These are phyloP conservation scores for Promerops cafer DNA, from an alignment of 2,113 vertebrate genomes.

Conservation along the genomic window DNA sequence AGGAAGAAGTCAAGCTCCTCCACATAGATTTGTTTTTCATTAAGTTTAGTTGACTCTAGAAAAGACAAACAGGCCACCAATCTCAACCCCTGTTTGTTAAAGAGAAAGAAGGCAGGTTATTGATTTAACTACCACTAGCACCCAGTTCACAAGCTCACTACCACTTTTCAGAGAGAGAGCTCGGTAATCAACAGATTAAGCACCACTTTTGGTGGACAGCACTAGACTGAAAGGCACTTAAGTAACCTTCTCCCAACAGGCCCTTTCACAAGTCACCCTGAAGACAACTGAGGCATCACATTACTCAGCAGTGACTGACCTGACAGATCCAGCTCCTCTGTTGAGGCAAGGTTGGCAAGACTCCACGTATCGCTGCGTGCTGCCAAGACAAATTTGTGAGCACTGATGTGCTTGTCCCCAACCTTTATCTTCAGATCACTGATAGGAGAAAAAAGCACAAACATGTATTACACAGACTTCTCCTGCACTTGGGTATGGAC, in stretches of 20 bases:
- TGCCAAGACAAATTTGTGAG: slow-evolving; percentile 96
- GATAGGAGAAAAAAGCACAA: background rate
- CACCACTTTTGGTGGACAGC: background rate
- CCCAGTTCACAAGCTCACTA: background rate
- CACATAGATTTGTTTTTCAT: slow-evolving; percentile 17
- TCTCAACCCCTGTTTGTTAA: slow-evolving; percentile 1
- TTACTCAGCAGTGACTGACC: slow-evolving; percentile 72
- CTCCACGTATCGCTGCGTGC: slow-evolving; percentile 94
- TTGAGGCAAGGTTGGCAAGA: slow-evolving; percentile 82
- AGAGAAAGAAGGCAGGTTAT: slow-evolving; percentile 1
- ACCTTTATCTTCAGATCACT: slow-evolving; percentile 96
- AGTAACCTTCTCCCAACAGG: background rate
- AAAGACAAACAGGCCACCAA: background rate
- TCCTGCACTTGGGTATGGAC: background rate
- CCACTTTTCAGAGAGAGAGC: background rate
- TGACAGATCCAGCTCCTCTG: slow-evolving; percentile 88
- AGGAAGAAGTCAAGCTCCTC: slow-evolving; percentile 30
- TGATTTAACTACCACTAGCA: background rate
- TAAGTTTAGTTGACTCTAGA: background rate
- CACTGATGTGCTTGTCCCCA: slow-evolving; percentile 74
- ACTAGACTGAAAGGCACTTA: background rate
- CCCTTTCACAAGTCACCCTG: background rate
- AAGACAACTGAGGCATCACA: background rate
- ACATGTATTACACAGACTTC: background rate
- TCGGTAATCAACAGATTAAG: background rate